These are phyloP conservation scores for Vimba vimba DNA, from an alignment of 2,113 vertebrate species.

Conservation along the genomic window DNA sequence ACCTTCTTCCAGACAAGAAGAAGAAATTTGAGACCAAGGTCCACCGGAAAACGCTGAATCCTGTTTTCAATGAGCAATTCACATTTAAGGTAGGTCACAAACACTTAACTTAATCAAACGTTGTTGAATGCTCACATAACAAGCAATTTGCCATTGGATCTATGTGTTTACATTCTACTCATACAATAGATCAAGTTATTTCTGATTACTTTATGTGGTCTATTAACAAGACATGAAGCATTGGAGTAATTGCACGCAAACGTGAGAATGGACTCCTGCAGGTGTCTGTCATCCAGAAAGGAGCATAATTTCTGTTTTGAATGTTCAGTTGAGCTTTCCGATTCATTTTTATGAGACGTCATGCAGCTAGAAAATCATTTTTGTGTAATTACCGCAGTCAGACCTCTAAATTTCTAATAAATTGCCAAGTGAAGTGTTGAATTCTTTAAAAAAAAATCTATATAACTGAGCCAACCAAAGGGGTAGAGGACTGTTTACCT, in stretches of 20 bases:
- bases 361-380: conserved; percentile 6
- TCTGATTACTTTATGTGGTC: conserved; percentile 62
- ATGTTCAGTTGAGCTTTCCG: neutral
- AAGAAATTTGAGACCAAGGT: conserved; percentile 92
- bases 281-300: conserved; percentile 14
- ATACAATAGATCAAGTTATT: neutral
- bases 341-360: conserved; percentile 12
- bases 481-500: neutral
- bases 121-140: neutral
- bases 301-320: neutral
- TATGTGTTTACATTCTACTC: neutral
- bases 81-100: conserved; percentile 83
- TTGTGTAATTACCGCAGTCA: conserved; percentile 13
- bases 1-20: conserved; percentile 90
- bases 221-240: conserved; percentile 65
- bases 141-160: neutral
- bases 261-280: conserved; percentile 3
- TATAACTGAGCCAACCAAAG: neutral
- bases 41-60: conserved; percentile 91
- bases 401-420: conserved; percentile 23
- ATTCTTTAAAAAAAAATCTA: neutral
- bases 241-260: conserved; percentile 9
- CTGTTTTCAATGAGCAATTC: conserved; percentile 88
- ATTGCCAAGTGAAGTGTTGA: conserved; percentile 32
- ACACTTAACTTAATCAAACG: neutral